Evolutionary conservation across 2,113 vertebrate species (phyloP), one percentile per base, ranked within the genome.

Genomic region (Microcebus ravelobensis): DNA sequence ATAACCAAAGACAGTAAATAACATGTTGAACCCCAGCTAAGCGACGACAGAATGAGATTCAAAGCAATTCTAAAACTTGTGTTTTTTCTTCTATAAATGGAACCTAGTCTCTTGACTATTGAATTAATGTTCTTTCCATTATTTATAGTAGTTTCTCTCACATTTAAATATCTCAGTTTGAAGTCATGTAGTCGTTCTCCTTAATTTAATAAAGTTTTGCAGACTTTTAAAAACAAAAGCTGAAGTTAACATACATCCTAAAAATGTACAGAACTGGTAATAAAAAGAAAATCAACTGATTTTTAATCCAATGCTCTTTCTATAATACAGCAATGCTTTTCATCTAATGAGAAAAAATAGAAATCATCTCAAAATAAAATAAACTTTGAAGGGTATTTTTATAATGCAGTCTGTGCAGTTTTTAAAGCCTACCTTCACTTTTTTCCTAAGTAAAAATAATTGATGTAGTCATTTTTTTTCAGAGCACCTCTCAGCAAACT

Each of bases 381-480:
- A 61, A 4, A 83, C 31, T 74, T 79, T 85, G 42, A 92, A 57
- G 18, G 70, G 5, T 50, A 25, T 57, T 67, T 94, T 73, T 76
- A 34, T n/a, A 91, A 87, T 87, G 52, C 31, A 83, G 39, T 18
- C 34, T 70, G n/a, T 57, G 55, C 21, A 71, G 27, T 71, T 97
- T 97, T 77, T 70, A 73, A 93, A 80, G 20, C 7, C 39, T 74
- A 63, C 77, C 36, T 82, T 61, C 9, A 87, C 25, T 81, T 68
- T 94, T 88, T 88, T 83, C 67, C 25, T 18, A 93, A 79, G 42
- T 27, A 50, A 80, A 82, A 91, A 83, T 13, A 93, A 50, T 92
- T 67, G 50, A 59, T 50, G 39, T 3, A 63, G 14, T 31, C n/a
- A 0, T 15, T 52, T 86, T 80, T 29, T 11, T 17, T 3, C 48